Evolutionary conservation across 2,113 vertebrate genomes (phyloP), one percentile per base, ranked within the genome.

Genomic region (Atlantisia rogersi): DNA sequence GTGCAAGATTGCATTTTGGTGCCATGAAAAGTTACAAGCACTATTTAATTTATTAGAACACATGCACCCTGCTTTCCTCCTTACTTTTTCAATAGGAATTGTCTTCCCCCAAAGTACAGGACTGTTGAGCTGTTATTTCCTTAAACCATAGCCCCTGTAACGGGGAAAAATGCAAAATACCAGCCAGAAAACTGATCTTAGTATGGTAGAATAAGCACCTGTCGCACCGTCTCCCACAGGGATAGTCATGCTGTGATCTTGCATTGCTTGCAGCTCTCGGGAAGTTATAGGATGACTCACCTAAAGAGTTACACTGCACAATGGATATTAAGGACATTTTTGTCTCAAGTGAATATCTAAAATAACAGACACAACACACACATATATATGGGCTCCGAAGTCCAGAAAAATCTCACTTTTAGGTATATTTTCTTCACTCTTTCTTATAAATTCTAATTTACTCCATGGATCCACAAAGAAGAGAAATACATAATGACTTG

Each of bases 261-360:
- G 39, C 10, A 18, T 53, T 0, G 0, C 15, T 64, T 15, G 13
- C 24, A 56, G 14, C 24, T 29, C 12, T 85, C 64, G 15, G 29
- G 32, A 89, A 79, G 5, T 62, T 64, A 35, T 2, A 48, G 68
- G 11, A 53, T 80, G 44, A 79, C 18, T 11, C 4, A 31, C 15
- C 13, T 42, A 16, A 82, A 80, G 5, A 64, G 6, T 53, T 73
- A 28, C 3, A n/a, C 9, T 4, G 9, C 62, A 29, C 26, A 42
- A 29, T 16, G 10, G 3, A 2, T 59, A 12, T 74, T 10, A 46
- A 46, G 31, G 10, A 3, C 26, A 62, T 86, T 93, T 22, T 65
- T 42, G 21, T 44, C 8, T 85, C 63, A 69, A 26, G 52, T 25
- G 12, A 68, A 76, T 58, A 40, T 2, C 12, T 88, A 71, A 81